These are phyloP conservation scores for Misgurnus mizolepis DNA, from an alignment of 2,113 vertebrate genomes.

Conservation along the genomic window DNA sequence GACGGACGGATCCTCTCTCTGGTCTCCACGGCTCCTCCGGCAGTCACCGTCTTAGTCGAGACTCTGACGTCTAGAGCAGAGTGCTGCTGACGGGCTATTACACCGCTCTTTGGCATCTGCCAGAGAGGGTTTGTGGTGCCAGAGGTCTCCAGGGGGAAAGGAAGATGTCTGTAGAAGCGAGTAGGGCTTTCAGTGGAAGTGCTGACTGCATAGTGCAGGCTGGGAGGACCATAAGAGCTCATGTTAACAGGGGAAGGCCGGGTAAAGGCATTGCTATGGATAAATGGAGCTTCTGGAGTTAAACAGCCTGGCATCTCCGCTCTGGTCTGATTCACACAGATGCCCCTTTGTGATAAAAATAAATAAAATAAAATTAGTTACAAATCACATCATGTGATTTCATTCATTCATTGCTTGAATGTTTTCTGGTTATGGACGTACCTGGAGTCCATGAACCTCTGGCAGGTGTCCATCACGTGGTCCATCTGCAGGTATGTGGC, in stretches of 20 bases:
- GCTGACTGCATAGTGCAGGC: conserved; percentile 83
- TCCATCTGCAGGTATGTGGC: conserved; percentile 97
- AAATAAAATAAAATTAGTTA: neutral
- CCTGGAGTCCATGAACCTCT: conserved; percentile 92
- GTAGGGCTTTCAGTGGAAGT: conserved; percentile 81
- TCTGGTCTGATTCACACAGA: conserved; percentile 73
- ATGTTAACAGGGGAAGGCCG: conserved; percentile 69
- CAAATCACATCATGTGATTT: neutral
- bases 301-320: conserved; percentile 77
- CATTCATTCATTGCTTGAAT: too few relatives aligned
- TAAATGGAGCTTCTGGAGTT: conserved; percentile 57
- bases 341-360: conserved; percentile 68
- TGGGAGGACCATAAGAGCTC: conserved; percentile 74
- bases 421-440: conserved; percentile 52
- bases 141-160: conserved; percentile 71
- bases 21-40: neutral
- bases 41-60: neutral
- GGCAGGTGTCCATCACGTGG: conserved; percentile 93
- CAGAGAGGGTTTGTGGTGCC: conserved; percentile 64
- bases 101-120: conserved; percentile 67
- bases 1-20: conserved; percentile 41
- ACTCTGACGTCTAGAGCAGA: conserved; percentile 72
- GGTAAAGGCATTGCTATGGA: conserved; percentile 20
- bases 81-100: conserved; percentile 72
- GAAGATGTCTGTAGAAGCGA: conserved; percentile 82